Base-by-base conservation (phyloP, 2,888 invertebrate genomes). In the Luffia ferchaultella region DNA sequence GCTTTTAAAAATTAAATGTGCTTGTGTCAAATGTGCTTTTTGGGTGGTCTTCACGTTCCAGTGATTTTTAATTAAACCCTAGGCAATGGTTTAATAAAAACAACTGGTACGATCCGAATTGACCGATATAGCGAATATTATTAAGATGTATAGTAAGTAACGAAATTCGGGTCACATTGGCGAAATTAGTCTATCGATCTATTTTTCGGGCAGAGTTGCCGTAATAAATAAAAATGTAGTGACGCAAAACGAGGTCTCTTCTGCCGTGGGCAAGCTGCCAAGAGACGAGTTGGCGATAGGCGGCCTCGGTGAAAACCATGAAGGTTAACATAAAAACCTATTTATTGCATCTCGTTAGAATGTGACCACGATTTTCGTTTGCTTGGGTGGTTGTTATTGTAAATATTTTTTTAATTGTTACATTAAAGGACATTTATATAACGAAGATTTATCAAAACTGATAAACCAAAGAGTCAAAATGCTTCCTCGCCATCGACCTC, bases 401-500 rank as follows among this genome's bases (percentile, higher is more conserved):
- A 62, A 60, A 63, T 62, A 62, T 61, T 49, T 55, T 59, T 60
- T 59, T 41, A 54, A 57, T 46, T 48, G 54, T 54, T 53, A 46
- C 53, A 18, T 58, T 54, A 55, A 49, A 52, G 45, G 53, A 52
- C 5, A 52, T 44, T 42, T 20, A 52, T 46, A 54, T 46, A 45
- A 19, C 50, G n/a, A n/a, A n/a, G n/a, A n/a, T n/a, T n/a, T n/a
- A n/a, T n/a, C n/a, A n/a, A n/a, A n/a, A n/a, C n/a, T n/a, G n/a
- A 30, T 12, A 12, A 30, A 12, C 30, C 30, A 12, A 3, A 30
- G 3, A 3, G 30, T 30, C 30, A 12, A 30, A 30, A 12, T 12
- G 12, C 30, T 30, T 30, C 30, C 30, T 68, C 65, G 63, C 58
- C 53, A 59, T 62, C 52, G 54, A 60, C 60, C 64, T 67, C 66